Percentiles rank a stretch among this genome's conserved stretches.
phyloP scores from a whole-genome alignment of 2,888 invertebrate genomes.

The Cephus runcator region DNA sequence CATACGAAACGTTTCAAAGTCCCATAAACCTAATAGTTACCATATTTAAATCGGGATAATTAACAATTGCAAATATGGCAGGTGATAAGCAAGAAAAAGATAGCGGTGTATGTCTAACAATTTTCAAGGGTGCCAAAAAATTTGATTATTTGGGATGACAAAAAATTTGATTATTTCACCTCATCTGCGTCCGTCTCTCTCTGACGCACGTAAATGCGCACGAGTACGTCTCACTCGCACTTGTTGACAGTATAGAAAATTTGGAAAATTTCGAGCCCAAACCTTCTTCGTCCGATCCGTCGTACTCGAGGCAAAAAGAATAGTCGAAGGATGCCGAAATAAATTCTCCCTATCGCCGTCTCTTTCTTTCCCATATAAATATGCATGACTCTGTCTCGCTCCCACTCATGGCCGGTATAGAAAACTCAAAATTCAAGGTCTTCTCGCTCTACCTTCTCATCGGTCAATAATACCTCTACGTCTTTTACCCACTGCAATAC shows the following conservation, averaged over 20 bases:
- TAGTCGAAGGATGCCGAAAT: not conserved
- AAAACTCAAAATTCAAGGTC: not conserved
- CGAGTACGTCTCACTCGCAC: not conserved
- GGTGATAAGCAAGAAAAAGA: not conserved
- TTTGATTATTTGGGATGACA: not conserved
- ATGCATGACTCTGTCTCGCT: not conserved
- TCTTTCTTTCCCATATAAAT: not conserved
- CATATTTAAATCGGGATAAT: not conserved
- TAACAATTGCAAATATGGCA: not conserved
- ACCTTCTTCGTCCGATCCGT: no score
- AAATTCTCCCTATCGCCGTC: not conserved
- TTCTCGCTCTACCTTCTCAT: not conserved
- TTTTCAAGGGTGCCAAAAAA: not conserved
- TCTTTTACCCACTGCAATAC: not conserved
- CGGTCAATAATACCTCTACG: not conserved
- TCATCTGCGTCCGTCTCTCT: not conserved
- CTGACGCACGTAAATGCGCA: not conserved
- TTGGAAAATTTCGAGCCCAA: not conserved
- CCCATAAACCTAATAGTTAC: not conserved
- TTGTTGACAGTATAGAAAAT: not conserved
- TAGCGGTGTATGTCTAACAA: not conserved
- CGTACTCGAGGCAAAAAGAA: no score
- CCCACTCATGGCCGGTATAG: not conserved
- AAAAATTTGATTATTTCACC: not conserved
- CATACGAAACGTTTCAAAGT: not conserved